Base-by-base conservation (phyloP, 2,797 vertebrate genomes). In the Falco peregrinus region DNA sequence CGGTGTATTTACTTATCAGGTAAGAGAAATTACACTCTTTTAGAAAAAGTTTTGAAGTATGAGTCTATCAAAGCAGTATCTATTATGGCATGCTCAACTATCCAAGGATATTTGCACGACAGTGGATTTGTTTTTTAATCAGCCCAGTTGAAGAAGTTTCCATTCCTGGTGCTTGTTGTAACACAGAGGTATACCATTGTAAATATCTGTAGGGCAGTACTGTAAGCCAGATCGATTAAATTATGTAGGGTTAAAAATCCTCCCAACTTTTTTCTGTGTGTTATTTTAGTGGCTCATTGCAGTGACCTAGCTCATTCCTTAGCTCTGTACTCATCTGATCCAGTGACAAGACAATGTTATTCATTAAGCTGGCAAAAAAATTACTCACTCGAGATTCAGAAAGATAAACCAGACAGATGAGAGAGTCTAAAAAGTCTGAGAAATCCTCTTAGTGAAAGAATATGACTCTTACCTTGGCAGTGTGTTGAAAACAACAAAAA, bases 1-100 rank as follows among this genome's bases (percentile, higher is more conserved):
- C 97, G 99, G 99, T 97, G 98, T 99, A 97, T 99, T 99, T 98
- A 99, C 99, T 97, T 99, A 99, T 98, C 99, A 99, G 99, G 99
- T 99, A 99, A 87, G 96, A 97, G 60, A 93, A 94, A 94, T 59
- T 78, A 15, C 5, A 24, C 6, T 9, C 20, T 39, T 59, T 70
- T 68, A 61, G 56, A 31, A 89, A 10, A 64, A 65, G 56, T 85
- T 65, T 13, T 87, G 69, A 88, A 93, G 31, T 64, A 39, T 77
- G 26, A 70, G n/a, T 64, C 50, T 54, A 37, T 22, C 18, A n/a
- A 35, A 71, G 24, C 28, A 50, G 19, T 53, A 12, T 41, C 22
- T 89, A 0, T 86, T 86, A 21, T 18, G 26, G 21, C 24, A 16
- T 56, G 10, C 20, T 56, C 73, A 81, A 45, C 25, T 3, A 17